Conservation (phyloP, 1,140 invertebrate genomes). For the Heterodera schachtii region DNA sequence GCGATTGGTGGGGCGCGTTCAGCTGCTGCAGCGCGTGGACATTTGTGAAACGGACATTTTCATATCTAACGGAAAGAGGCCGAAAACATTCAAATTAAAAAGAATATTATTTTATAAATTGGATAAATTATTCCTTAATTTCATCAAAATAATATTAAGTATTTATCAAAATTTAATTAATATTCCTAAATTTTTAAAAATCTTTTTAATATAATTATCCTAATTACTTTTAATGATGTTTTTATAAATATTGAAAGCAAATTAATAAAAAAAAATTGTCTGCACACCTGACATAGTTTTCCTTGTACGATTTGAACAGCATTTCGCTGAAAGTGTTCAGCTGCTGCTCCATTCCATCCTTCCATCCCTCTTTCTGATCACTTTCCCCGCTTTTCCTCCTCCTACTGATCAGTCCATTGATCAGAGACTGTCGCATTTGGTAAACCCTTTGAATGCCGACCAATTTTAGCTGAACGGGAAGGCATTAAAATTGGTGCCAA, state of each 20-base stretch:
- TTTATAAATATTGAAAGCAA: no score
- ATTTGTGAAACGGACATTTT: constrained; percentile 52
- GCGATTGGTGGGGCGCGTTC: constrained; percentile 9
- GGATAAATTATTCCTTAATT: not conserved
- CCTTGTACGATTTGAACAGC: constrained; percentile 61
- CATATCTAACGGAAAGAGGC: constrained; percentile 35
- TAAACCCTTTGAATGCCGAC: constrained; percentile 47
- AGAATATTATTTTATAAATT: constrained; percentile 12
- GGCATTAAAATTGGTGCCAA: constrained; percentile 15
- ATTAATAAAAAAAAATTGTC: constrained; percentile 10
- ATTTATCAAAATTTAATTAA: no score
- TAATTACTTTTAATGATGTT: no score
- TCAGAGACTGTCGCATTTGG: constrained; percentile 46
- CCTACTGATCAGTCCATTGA: constrained; percentile 37
- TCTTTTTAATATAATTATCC: no score
- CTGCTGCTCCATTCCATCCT: constrained; percentile 38
- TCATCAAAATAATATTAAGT: no score
- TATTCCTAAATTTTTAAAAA: no score
- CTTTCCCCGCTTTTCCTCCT: constrained; percentile 17
- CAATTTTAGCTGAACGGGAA: constrained; percentile 50
- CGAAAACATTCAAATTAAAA: constrained; percentile 33
- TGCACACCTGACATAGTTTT: constrained; percentile 59
- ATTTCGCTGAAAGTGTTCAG: constrained; percentile 58
- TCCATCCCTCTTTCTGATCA: constrained; percentile 48
- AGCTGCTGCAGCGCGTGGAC: constrained; percentile 19